Conservation (phyloP, 1,140 invertebrate genomes). For the Drosophila obscura region DNA sequence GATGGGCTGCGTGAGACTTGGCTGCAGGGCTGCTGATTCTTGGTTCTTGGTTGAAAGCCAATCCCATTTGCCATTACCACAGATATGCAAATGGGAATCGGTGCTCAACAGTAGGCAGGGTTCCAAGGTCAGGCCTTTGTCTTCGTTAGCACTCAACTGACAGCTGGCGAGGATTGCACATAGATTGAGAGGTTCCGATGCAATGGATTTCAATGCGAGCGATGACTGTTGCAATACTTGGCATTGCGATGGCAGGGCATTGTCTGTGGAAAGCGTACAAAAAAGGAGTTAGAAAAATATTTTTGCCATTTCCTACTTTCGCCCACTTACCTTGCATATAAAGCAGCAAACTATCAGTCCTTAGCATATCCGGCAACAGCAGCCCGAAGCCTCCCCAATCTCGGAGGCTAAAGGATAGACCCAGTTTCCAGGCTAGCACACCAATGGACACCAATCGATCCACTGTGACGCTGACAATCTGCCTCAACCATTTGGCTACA, state of each 20-base stretch:
- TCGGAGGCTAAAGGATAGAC: slow-evolving; percentile 59
- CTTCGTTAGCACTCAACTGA: slow-evolving; percentile 72
- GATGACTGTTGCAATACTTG: slow-evolving; percentile 83
- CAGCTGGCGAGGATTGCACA: slow-evolving; percentile 84
- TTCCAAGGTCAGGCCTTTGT: slow-evolving; percentile 54
- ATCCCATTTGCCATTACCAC: slow-evolving; percentile 82
- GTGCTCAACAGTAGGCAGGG: slow-evolving; percentile 80
- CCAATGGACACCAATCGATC: slow-evolving; percentile 62
- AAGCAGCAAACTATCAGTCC: slow-evolving; percentile 71
- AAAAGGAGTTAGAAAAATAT: not conserved
- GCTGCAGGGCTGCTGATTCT: slow-evolving; percentile 43
- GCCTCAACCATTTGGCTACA: slow-evolving; percentile 76
- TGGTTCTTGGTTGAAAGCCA: slow-evolving; percentile 75
- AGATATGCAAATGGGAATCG: slow-evolving; percentile 70
- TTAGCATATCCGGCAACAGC: slow-evolving; percentile 68
- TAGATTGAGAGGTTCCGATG: slow-evolving; percentile 78
- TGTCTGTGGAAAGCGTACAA: slow-evolving; percentile 61
- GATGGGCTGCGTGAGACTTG: slow-evolving; percentile 83
- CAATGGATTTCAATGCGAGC: slow-evolving; percentile 53
- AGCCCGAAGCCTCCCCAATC: slow-evolving; percentile 66
- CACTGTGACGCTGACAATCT: slow-evolving; percentile 49
- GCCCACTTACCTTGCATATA: slow-evolving; percentile 60
- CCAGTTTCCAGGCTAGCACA: slow-evolving; percentile 77
- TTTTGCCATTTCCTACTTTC: too few relatives aligned
- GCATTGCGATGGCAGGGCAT: slow-evolving; percentile 83